Evolutionary conservation across 1,140 invertebrate species (phyloP).

Genomic region (Heterodera schachtii): DNA sequence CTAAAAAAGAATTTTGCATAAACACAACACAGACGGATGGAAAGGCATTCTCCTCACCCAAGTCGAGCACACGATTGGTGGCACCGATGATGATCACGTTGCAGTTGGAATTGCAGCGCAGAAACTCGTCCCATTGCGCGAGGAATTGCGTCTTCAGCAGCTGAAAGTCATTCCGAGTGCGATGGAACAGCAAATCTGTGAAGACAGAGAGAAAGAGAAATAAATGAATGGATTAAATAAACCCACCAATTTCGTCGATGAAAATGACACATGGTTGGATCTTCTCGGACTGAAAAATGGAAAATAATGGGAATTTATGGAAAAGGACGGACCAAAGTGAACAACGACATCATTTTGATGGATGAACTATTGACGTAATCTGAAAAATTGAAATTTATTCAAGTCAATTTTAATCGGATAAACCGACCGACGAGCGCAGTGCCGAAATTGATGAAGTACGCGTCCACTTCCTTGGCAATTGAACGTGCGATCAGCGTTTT

Average conservation of each 20-base stretch:
- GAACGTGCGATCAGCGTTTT: constrained; percentile 94
- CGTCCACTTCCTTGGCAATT: constrained; percentile 85
- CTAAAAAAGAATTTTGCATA: too few species aligned
- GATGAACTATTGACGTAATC: constrained; percentile 97
- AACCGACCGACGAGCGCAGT: constrained; percentile 71
- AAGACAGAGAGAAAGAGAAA: too few species aligned
- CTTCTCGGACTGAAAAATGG: constrained; percentile 87
- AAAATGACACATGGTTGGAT: constrained; percentile 91
- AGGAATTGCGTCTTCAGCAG: constrained; percentile 89
- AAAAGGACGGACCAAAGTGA: constrained; percentile 73
- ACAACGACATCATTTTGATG: constrained; percentile 92
- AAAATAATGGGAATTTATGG: constrained; percentile 72
- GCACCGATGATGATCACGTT: constrained; percentile 86
- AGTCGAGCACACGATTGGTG: constrained; percentile 90
- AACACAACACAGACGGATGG: too few species aligned
- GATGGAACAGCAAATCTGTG: constrained; percentile 77
- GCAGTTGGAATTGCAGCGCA: constrained; percentile 67
- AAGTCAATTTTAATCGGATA: too few species aligned
- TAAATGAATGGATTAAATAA: background rate
- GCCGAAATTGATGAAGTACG: constrained; percentile 92
- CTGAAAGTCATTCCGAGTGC: constrained; percentile 95
- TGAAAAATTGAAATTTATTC: constrained; percentile 73
- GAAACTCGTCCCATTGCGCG: constrained; percentile 75
- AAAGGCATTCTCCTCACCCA: constrained; percentile 68
- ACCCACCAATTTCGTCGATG: constrained; percentile 85